A percentile compares a stretch with the other conserved stretches of the same genome.
These are phyloP conservation scores for Adelphocoris suturalis DNA, from an alignment of 2,888 invertebrate genomes.

Conservation along the genomic window DNA sequence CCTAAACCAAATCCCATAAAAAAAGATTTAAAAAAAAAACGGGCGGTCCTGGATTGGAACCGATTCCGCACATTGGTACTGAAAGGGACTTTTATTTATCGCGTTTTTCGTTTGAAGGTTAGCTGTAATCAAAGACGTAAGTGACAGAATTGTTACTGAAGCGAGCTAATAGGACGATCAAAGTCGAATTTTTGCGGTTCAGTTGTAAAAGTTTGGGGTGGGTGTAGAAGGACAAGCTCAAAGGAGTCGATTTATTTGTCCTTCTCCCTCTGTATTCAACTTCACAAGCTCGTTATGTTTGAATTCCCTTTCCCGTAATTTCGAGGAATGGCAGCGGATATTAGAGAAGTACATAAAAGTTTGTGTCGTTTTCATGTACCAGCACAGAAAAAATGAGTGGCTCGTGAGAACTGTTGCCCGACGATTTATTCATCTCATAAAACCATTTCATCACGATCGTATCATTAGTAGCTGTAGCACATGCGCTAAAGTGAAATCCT, in stretches of 20 bases:
- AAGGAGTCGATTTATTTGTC: constrained; percentile 32
- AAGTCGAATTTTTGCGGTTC: constrained; percentile 4
- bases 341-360: too few species aligned
- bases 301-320: background rate
- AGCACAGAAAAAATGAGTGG: too few species aligned
- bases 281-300: constrained; percentile 9
- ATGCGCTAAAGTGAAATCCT: too few species aligned
- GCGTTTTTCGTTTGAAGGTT: background rate
- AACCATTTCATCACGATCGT: too few species aligned
- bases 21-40: too few species aligned
- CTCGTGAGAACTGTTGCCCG: too few species aligned
- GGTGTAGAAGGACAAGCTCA: background rate
- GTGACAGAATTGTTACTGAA: constrained; percentile 17
- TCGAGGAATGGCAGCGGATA: background rate
- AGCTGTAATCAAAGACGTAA: constrained; percentile 3
- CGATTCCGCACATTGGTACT: background rate
- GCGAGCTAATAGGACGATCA: constrained; percentile 31
- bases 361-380: too few species aligned
- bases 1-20: too few species aligned
- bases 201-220: background rate
- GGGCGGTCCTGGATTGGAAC: too few species aligned
- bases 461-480: too few species aligned
- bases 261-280: background rate
- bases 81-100: background rate
- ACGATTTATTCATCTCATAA: too few species aligned